Evolutionary conservation across 2,888 invertebrate species (phyloP).

Genomic region (Macaria liturata): DNA sequence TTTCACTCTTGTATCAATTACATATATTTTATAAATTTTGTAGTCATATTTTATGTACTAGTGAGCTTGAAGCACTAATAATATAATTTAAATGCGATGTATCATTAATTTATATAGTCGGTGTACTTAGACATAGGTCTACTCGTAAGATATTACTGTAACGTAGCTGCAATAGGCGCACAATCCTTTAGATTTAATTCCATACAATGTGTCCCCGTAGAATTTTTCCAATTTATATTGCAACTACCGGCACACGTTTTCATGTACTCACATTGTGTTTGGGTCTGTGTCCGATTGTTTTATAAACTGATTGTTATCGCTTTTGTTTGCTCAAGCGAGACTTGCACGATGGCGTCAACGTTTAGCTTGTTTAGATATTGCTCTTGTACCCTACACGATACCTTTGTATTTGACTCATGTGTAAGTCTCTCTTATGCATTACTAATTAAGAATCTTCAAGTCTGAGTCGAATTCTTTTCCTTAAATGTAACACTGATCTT

Average conservation of each 20-base stretch:
- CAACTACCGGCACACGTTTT: background rate
- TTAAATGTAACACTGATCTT: constrained; percentile 41
- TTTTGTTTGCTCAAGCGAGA: constrained; percentile 5
- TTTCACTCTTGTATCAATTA: constrained; percentile 40
- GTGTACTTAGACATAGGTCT: constrained; percentile 56
- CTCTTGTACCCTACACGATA: background rate
- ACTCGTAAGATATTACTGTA: constrained; percentile 57
- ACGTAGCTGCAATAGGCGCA: constrained; percentile 56
- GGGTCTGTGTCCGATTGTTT: constrained; percentile 49
- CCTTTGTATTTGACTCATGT: constrained; percentile 3
- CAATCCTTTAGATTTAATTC: constrained; percentile 43
- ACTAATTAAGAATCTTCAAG: constrained; percentile 49
- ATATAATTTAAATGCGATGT: constrained; percentile 46
- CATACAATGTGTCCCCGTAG: constrained; percentile 39
- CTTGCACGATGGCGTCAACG: constrained; percentile 5
- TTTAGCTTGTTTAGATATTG: background rate
- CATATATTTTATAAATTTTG: constrained; percentile 36
- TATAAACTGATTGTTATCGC: constrained; percentile 55
- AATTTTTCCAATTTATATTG: constrained; percentile 28
- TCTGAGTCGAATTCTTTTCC: constrained; percentile 55
- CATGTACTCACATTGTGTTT: constrained; percentile 9
- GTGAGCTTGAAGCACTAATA: constrained; percentile 56
- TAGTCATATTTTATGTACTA: constrained; percentile 38
- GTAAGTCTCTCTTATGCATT: constrained; percentile 33
- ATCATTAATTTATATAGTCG: constrained; percentile 49